These are phyloP conservation scores for Heterocephalus glaber DNA, from an alignment of 2,113 vertebrate species.

Conservation along the genomic window DNA sequence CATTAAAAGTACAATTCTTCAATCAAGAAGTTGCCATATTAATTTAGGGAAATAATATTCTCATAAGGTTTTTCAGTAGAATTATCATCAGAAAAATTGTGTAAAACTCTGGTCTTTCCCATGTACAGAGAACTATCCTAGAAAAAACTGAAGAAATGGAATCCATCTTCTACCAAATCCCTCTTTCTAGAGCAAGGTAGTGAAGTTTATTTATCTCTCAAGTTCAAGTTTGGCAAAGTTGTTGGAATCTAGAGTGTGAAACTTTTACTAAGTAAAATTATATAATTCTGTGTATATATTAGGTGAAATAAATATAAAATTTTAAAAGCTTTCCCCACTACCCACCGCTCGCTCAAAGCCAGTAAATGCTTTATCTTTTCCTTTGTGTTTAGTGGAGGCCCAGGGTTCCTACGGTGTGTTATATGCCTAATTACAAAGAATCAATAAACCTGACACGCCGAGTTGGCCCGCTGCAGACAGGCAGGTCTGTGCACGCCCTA, in stretches of 20 bases:
- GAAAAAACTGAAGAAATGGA: not conserved
- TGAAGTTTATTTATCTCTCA: not conserved
- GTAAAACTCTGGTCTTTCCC: not conserved
- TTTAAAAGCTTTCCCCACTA: not conserved
- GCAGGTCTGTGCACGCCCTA: no score
- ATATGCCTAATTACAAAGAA: not conserved
- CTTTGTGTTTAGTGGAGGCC: not conserved
- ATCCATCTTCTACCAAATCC: not conserved
- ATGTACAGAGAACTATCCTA: not conserved
- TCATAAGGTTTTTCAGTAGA: not conserved
- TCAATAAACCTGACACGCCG: conserved; percentile 5
- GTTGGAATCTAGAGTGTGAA: conserved; percentile 16
- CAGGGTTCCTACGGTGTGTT: not conserved
- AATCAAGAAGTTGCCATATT: conserved; percentile 30
- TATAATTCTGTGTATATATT: not conserved
- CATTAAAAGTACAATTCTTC: conserved; percentile 38
- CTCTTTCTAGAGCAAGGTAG: not conserved
- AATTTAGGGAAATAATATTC: not conserved
- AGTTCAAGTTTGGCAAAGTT: not conserved
- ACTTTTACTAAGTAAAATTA: conserved; percentile 1
- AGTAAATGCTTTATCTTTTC: not conserved
- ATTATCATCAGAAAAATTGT: no score
- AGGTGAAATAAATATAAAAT: conserved; percentile 43
- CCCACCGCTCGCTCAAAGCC: not conserved
- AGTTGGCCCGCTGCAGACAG: no score